Conservation (phyloP, 2,888 invertebrate species). For the Pollenia amentaria region DNA sequence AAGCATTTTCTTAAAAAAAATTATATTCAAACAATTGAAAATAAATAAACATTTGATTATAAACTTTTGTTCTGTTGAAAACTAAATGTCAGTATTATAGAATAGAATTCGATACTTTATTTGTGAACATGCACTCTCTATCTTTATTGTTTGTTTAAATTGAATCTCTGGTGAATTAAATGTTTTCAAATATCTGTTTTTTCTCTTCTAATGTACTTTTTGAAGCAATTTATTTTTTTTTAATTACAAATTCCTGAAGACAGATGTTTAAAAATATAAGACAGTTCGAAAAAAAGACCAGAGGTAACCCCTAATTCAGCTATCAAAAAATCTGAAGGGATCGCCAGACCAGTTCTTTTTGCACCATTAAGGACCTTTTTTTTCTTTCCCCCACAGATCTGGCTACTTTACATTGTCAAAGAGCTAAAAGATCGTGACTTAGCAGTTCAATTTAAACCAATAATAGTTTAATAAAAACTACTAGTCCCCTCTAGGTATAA, state of each 20-base stretch:
- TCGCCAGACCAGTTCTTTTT: too few relatives aligned
- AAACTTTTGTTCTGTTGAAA: constrained; percentile 1
- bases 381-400: too few relatives aligned
- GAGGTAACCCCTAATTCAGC: too few relatives aligned
- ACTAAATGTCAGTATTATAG: background rate
- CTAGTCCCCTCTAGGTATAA: too few relatives aligned
- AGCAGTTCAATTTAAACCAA: too few relatives aligned
- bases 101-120: constrained; percentile 10
- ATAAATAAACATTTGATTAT: constrained; percentile 47
- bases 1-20: background rate
- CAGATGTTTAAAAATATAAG: background rate
- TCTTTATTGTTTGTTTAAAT: background rate
- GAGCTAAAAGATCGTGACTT: too few relatives aligned
- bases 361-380: too few relatives aligned
- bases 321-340: too few relatives aligned
- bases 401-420: too few relatives aligned
- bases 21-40: constrained; percentile 12
- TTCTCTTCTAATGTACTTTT: background rate
- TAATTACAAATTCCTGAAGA: background rate
- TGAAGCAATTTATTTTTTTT: background rate
- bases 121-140: background rate
- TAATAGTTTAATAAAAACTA: too few relatives aligned
- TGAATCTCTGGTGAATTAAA: constrained; percentile 3
- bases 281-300: too few relatives aligned
- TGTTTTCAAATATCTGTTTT: background rate